Evolutionary conservation across 2,797 vertebrate genomes (phyloP).

Genomic region (Percopsis omiscomaycus): DNA sequence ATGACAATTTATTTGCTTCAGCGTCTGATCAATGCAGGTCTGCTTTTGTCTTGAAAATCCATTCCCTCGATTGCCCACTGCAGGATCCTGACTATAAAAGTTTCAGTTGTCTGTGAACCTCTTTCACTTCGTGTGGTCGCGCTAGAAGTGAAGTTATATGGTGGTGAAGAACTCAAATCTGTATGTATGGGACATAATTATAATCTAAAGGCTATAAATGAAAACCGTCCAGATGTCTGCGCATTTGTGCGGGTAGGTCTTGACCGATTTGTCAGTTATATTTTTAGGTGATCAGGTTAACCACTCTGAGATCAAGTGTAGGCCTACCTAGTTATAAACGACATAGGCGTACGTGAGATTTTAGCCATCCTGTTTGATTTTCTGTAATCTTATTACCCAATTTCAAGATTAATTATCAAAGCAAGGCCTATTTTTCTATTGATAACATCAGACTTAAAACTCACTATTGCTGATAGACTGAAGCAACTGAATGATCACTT

Average conservation of each 20-base stretch:
- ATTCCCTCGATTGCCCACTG: slow-evolving; percentile 41
- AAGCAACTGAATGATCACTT: too few relatives aligned
- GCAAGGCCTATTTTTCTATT: too few relatives aligned
- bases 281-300: not conserved
- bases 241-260: slow-evolving; percentile 33
- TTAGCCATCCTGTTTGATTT: too few relatives aligned
- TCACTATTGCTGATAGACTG: too few relatives aligned
- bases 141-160: too few relatives aligned
- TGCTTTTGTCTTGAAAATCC: slow-evolving; percentile 62
- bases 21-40: slow-evolving; percentile 56
- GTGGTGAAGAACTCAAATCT: too few relatives aligned
- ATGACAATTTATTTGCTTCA: slow-evolving; percentile 59
- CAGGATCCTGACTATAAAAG: slow-evolving; percentile 54
- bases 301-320: not conserved
- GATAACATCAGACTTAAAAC: too few relatives aligned
- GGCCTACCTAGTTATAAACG: not conserved
- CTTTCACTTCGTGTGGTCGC: slow-evolving; percentile 2
- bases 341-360: too few relatives aligned
- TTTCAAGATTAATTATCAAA: too few relatives aligned
- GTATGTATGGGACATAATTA: too few relatives aligned
- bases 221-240: not conserved
- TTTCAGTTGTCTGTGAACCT: slow-evolving; percentile 9
- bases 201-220: not conserved
- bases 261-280: not conserved
- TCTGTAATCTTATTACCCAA: too few relatives aligned